A percentile compares a stretch with the other conserved stretches of the same genome.
Evolutionary conservation across 2,888 invertebrate genomes (phyloP).

Genomic region (Drosophila nr. perissopoda): DNA sequence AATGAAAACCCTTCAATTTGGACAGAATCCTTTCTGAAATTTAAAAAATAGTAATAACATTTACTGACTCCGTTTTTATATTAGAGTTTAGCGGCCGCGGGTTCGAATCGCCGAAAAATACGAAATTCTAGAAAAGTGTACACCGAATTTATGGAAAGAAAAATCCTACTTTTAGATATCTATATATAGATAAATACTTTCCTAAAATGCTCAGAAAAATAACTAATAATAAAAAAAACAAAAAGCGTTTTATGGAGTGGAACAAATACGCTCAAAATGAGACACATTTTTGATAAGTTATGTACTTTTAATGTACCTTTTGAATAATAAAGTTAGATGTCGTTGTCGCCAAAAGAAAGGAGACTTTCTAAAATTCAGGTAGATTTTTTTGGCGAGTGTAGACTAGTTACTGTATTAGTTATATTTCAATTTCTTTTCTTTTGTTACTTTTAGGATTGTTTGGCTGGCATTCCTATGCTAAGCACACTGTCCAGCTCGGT

Average conservation of each 20-base stretch:
- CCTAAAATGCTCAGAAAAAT: too few species aligned
- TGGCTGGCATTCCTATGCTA: conserved; percentile 34
- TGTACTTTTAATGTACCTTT: background rate
- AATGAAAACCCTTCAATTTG: too few species aligned
- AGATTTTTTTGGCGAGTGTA: background rate
- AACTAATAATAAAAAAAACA: too few species aligned
- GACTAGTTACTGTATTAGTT: background rate
- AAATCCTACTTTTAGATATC: too few species aligned
- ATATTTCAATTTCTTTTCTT: background rate
- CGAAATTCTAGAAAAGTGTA: too few species aligned
- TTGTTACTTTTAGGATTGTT: conserved; percentile 20
- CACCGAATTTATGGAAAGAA: too few species aligned
- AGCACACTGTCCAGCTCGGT: conserved; percentile 23
- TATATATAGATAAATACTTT: too few species aligned
- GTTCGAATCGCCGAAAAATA: too few species aligned
- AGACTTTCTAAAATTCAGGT: background rate
- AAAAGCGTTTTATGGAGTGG: too few species aligned
- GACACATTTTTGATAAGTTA: background rate
- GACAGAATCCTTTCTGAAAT: background rate
- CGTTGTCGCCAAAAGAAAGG: background rate
- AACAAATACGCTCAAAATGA: background rate
- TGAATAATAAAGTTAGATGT: background rate
- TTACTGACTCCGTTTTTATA: background rate
- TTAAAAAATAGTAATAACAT: background rate
- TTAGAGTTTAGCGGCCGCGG: background rate